phyloP scores from a whole-genome alignment of 2,797 vertebrate genomes.

The Anas capensis region DNA sequence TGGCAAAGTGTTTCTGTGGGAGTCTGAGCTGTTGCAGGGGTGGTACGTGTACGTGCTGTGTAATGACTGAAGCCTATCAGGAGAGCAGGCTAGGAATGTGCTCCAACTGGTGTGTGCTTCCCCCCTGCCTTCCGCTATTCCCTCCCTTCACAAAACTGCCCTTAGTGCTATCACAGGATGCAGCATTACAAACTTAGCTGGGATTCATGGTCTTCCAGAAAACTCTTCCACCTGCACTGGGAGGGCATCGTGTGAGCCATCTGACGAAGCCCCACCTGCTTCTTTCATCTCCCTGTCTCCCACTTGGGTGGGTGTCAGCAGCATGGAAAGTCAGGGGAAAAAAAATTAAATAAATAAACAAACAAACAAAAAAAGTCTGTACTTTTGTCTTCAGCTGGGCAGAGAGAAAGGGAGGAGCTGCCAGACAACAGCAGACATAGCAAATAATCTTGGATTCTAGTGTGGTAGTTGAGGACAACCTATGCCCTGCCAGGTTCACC shows the following conservation, averaged over 20 bases:
- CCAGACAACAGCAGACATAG: not conserved
- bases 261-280: not conserved
- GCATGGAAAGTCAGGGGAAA: not conserved
- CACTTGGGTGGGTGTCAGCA: not conserved
- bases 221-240: not conserved
- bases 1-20: not conserved
- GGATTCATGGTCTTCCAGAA: not conserved
- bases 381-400: not conserved
- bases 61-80: not conserved
- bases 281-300: not conserved
- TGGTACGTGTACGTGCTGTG: not conserved
- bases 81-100: not conserved
- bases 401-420: not conserved
- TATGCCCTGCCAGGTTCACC: conserved; percentile 21
- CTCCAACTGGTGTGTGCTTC: not conserved
- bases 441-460: conserved; percentile 22
- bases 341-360: no score
- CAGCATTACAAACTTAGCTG: not conserved
- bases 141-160: not conserved
- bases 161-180: not conserved
- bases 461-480: conserved; percentile 3
- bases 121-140: not conserved
- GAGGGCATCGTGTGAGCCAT: not conserved
- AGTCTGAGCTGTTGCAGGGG: not conserved
- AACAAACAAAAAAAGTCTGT: not conserved